Conservation (phyloP, 2,797 vertebrate genomes). For the Mycteria americana region DNA sequence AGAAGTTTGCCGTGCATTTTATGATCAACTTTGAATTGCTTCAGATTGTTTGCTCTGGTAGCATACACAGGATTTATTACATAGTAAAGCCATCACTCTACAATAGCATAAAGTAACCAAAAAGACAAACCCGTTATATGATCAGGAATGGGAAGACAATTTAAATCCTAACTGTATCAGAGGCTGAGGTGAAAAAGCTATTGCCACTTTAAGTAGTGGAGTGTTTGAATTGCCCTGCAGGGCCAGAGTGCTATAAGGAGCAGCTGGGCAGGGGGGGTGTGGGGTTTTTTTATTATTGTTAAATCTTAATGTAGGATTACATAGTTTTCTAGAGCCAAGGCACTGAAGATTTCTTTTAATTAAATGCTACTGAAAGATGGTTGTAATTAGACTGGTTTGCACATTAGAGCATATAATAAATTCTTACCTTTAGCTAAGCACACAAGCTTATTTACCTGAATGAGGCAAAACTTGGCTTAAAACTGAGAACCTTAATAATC, state of each 20-base stretch:
- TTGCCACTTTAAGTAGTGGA: constrained; percentile 10
- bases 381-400: constrained; percentile 24
- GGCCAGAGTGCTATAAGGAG: not conserved
- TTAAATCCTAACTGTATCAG: constrained; percentile 20
- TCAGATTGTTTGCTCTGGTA: not conserved
- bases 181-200: not conserved
- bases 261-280: not conserved
- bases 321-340: constrained; percentile 7
- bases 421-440: constrained; percentile 46
- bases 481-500: constrained; percentile 31
- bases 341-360: constrained; percentile 28
- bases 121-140: not conserved
- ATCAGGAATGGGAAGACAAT: not conserved
- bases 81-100: not conserved
- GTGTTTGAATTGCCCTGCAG: constrained; percentile 20
- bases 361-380: constrained; percentile 9
- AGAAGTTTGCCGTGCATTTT: not conserved
- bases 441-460: constrained; percentile 33
- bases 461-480: constrained; percentile 50
- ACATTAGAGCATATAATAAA: constrained; percentile 5
- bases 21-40: not conserved
- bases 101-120: not conserved
- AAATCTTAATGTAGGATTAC: not conserved
- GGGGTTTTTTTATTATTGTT: not conserved
- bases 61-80: not conserved